Evolutionary conservation across 1,140 invertebrate species (phyloP).

Genomic region (Leptinotarsa defecta): DNA sequence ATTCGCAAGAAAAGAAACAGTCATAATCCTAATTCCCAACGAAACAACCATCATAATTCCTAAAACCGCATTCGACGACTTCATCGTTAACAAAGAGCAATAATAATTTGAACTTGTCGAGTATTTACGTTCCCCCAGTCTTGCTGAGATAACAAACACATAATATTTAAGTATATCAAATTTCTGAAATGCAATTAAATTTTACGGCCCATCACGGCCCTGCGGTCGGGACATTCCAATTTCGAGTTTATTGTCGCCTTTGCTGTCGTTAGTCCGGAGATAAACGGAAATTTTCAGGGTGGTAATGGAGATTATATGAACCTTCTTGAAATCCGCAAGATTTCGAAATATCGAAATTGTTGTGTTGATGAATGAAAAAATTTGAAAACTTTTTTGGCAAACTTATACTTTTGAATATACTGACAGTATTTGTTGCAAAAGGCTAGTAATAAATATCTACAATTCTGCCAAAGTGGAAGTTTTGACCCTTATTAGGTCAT

Average conservation of each 20-base stretch:
- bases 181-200: slow-evolving; percentile 7
- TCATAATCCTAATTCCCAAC: not conserved
- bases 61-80: not conserved
- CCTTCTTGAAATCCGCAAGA: too few species aligned
- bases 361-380: too few species aligned
- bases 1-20: not conserved
- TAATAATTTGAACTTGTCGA: slow-evolving; percentile 1
- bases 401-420: too few species aligned
- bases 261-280: not conserved
- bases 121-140: slow-evolving; percentile 6
- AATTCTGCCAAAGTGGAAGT: too few species aligned
- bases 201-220: not conserved
- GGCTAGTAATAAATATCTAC: too few species aligned
- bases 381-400: too few species aligned
- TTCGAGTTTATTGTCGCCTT: slow-evolving; percentile 1
- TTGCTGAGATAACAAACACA: slow-evolving; percentile 3
- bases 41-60: not conserved
- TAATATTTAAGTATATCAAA: slow-evolving; percentile 9
- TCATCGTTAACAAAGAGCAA: slow-evolving; percentile 6
- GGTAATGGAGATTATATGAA: too few species aligned
- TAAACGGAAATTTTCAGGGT: not conserved
- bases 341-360: too few species aligned
- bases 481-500: too few species aligned
- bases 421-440: too few species aligned
- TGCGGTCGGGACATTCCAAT: slow-evolving; percentile 4